Evolutionary conservation across 2,113 vertebrate genomes (phyloP), one percentile per base, ranked within the genome.

Genomic region (Callipepla californica): DNA sequence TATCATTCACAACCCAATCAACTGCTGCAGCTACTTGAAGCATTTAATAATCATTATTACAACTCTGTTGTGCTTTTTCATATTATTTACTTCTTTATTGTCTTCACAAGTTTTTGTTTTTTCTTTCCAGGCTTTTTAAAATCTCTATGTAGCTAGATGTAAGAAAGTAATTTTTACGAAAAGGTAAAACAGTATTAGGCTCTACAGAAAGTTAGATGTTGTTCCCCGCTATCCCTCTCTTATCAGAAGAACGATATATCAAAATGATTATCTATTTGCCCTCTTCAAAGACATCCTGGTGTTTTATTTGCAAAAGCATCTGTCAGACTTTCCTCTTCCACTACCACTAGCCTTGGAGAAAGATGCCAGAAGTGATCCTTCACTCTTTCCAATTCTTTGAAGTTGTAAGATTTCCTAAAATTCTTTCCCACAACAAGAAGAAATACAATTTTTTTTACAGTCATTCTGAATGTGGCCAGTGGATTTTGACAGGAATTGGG

Each of bases 1-100:
- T 97, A 97, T 97, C 96, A 97, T 96, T 96, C 96, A 97, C 95
- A 96, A 97, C 83, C 92, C 96, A 97, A 93, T 95, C 93, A 96
- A 94, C 94, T 95, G 89, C 96, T 94, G 94, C 97, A 97, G 96
- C 96, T 97, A 95, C 95, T 90, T 95, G 89, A 97, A 94, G 85
- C 96, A 95, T 97, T 97, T 97, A 96, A 96, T 96, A 89, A 87
- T 95, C 91, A 96, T 95, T 95, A 94, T 93, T 93, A 97, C 93
- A 88, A 90, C 80, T 97, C 96, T 97, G 80, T 62, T 95, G 96
- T 96, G 96, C 96, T 96, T 97, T 98, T 96, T 96, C 91, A 73
- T 97, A 97, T 96, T 97, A 97, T 93, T 94, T 95, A 88, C 95
- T 97, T 97, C 93, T 94, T 94, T 97, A 94, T 96, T 96, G 87